Evolutionary conservation across 2,113 vertebrate species (phyloP).

Genomic region (Bubo bubo): DNA sequence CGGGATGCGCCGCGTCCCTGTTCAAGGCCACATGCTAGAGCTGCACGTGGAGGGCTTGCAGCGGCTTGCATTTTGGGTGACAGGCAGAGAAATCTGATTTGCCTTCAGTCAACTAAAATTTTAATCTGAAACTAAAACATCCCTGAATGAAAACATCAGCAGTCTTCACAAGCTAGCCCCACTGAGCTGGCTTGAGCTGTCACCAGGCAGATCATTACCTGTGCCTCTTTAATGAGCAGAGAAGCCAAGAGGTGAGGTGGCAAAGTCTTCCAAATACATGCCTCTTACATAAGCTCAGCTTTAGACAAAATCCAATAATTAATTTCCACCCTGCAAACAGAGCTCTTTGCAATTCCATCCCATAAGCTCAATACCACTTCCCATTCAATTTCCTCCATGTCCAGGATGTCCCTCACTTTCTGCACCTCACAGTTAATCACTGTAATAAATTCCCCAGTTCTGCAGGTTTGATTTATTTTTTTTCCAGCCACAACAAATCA

Average conservation of each 20-base stretch:
- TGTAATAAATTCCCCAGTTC: neutral
- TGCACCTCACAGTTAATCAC: slow-evolving; percentile 25
- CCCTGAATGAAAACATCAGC: neutral
- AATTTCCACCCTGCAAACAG: slow-evolving; percentile 30
- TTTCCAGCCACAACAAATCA: neutral
- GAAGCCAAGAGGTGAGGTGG: neutral
- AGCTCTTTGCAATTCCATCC: slow-evolving; percentile 27
- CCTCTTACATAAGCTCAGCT: neutral
- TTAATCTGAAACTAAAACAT: neutral
- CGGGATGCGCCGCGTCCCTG: rapidly evolving
- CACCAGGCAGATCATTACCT: neutral
- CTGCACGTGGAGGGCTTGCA: neutral
- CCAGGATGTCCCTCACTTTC: neutral
- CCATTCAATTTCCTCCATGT: slow-evolving; percentile 15
- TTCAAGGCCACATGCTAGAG: neutral
- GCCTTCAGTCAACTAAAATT: neutral
- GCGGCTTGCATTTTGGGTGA: neutral
- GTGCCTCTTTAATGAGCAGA: neutral
- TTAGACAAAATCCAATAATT: slow-evolving; percentile 64
- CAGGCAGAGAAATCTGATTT: neutral
- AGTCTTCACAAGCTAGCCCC: neutral
- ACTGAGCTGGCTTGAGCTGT: neutral
- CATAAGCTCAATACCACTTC: slow-evolving; percentile 40
- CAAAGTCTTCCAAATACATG: neutral
- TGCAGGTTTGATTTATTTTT: neutral